A percentile compares a stretch with the other conserved stretches of the same genome.
Evolutionary conservation across 2,888 invertebrate species (phyloP).

Genomic region (Pediacus dermestoides): DNA sequence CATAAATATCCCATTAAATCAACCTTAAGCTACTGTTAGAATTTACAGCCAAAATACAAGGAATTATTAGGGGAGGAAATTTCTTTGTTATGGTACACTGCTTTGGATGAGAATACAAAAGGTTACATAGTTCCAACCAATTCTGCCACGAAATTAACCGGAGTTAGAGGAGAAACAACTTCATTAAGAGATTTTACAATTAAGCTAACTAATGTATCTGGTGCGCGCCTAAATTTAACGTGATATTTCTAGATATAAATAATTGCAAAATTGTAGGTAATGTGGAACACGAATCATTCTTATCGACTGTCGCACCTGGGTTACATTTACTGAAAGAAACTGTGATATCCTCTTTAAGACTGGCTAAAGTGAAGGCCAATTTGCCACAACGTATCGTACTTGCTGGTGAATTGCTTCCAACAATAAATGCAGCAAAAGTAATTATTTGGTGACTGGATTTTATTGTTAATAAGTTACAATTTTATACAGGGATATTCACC

Average conservation of each 20-base stretch:
- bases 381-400: slow-evolving; percentile 56
- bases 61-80: slow-evolving; percentile 50
- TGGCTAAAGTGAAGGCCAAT: slow-evolving; percentile 53
- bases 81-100: slow-evolving; percentile 77
- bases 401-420: slow-evolving; percentile 58
- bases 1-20: too few species aligned
- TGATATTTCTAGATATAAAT: too few species aligned
- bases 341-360: slow-evolving; percentile 65
- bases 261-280: too few species aligned
- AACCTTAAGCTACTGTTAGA: slow-evolving; percentile 1
- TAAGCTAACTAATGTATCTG: slow-evolving; percentile 51
- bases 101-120: slow-evolving; percentile 69
- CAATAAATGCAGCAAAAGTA: slow-evolving; percentile 44
- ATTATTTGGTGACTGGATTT: slow-evolving; percentile 12
- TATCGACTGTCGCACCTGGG: slow-evolving; percentile 69
- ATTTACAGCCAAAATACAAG: slow-evolving; percentile 24
- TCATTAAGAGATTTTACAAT: slow-evolving; percentile 75
- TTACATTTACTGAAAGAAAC: slow-evolving; percentile 73
- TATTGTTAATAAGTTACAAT: too few species aligned
- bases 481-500: too few species aligned
- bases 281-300: slow-evolving; percentile 66
- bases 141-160: slow-evolving; percentile 56
- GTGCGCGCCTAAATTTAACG: slow-evolving; percentile 27
- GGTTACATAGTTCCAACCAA: slow-evolving; percentile 55
- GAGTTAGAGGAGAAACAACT: slow-evolving; percentile 71